These are phyloP conservation scores for Megalopta genalis DNA, from an alignment of 1,140 invertebrate species.

Conservation along the genomic window DNA sequence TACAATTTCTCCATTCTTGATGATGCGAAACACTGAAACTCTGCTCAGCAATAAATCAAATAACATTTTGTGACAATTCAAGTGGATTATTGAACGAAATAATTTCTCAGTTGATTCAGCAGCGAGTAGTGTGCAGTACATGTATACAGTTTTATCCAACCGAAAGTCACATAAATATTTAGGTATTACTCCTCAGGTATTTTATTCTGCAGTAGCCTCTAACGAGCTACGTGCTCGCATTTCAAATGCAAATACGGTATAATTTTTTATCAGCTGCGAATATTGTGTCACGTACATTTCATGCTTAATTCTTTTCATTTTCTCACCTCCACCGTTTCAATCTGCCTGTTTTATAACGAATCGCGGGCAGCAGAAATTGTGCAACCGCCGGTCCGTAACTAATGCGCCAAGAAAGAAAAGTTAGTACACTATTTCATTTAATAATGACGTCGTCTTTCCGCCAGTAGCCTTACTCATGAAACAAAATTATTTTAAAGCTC, in stretches of 20 bases:
- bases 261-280: conserved; percentile 2
- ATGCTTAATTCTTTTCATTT: conserved; percentile 10
- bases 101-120: neutral
- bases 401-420: neutral
- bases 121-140: neutral
- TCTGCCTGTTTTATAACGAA: neutral
- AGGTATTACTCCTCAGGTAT: neutral
- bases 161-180: neutral
- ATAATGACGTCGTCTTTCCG: no score
- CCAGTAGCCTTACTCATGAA: no score
- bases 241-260: neutral
- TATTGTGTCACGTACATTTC: neutral
- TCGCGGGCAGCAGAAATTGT: neutral
- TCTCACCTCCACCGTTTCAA: neutral
- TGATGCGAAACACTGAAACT: no score
- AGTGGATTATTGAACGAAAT: neutral
- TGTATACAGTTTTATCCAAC: neutral
- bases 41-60: no score
- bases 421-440: no score
- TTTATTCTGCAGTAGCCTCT: neutral
- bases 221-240: neutral
- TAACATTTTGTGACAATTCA: no score
- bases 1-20: no score
- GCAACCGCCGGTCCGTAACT: neutral
- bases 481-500: no score